A percentile compares a stretch with the other conserved stretches of the same genome.
Evolutionary conservation across 1,140 invertebrate species (phyloP).

Genomic region (Theocolax elegans): DNA sequence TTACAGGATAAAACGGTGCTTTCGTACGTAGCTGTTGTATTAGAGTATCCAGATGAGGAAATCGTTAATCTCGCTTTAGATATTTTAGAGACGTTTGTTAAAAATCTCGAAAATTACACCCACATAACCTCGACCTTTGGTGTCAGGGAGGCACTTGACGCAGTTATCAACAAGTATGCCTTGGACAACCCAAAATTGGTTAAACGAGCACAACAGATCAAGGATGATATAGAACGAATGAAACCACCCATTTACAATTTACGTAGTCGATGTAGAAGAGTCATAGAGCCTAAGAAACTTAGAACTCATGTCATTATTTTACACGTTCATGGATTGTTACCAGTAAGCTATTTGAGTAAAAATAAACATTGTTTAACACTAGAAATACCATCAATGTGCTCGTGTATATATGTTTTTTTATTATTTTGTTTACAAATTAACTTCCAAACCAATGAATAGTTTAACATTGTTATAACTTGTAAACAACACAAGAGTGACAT

Average conservation of each 20-base stretch:
- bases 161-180: constrained; percentile 60
- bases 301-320: constrained; percentile 64
- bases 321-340: constrained; percentile 62
- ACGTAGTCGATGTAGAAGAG: constrained; percentile 61
- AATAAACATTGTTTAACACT: background rate
- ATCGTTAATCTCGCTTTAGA: constrained; percentile 60
- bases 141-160: constrained; percentile 62
- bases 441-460: no score
- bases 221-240: constrained; percentile 64
- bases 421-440: no score
- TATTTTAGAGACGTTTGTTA: constrained; percentile 62
- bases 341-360: constrained; percentile 51
- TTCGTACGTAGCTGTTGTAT: constrained; percentile 62
- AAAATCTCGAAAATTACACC: constrained; percentile 65
- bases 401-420: no score
- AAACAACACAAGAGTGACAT: no score
- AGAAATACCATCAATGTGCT: no score
- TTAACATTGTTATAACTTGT: no score
- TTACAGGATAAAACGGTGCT: constrained; percentile 65
- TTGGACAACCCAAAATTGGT: constrained; percentile 58
- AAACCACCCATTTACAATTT: constrained; percentile 66
- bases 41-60: constrained; percentile 62
- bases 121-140: constrained; percentile 67
- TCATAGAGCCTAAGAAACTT: constrained; percentile 65
- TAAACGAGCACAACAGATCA: constrained; percentile 58